A percentile compares a stretch with the other conserved stretches of the same genome.
Conservation (phyloP, 2,888 invertebrate genomes). For the Merodon equestris region DNA sequence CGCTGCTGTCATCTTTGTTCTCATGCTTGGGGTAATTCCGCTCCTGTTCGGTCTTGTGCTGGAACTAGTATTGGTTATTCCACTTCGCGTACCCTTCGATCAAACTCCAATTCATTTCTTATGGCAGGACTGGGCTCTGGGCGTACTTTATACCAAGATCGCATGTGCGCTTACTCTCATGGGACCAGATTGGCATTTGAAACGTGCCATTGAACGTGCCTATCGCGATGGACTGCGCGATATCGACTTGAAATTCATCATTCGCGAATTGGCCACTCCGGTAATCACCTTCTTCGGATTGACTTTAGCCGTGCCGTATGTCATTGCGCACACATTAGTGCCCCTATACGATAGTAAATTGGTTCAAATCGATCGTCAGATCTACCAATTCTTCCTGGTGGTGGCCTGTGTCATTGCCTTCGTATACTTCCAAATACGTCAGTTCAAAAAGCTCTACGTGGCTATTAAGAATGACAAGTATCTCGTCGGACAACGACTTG, state of each 20-base stretch:
- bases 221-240: constrained; percentile 96
- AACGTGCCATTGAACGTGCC: constrained; percentile 93
- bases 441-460: constrained; percentile 96
- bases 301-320: constrained; percentile 95
- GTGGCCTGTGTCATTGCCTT: constrained; percentile 84
- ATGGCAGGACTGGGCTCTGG: constrained; percentile 98
- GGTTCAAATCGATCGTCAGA: constrained; percentile 87
- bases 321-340: constrained; percentile 87
- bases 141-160: constrained; percentile 98
- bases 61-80: constrained; percentile 94
- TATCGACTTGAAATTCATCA: constrained; percentile 92
- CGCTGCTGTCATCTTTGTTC: constrained; percentile 83
- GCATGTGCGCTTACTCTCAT: constrained; percentile 97
- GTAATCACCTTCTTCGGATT: constrained; percentile 93
- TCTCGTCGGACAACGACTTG: constrained; percentile 96
- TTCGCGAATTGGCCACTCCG: constrained; percentile 92
- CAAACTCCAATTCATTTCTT: constrained; percentile 94
- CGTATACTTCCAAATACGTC: constrained; percentile 91
- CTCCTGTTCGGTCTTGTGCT: constrained; percentile 94
- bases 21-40: constrained; percentile 94
- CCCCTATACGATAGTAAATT: constrained; percentile 84
- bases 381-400: constrained; percentile 93
- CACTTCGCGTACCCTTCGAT: constrained; percentile 93
- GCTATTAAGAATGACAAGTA: constrained; percentile 99
- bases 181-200: constrained; percentile 97